Percentiles rank a stretch among this genome's conserved stretches.
Conservation (phyloP, 2,888 invertebrate genomes). For the Brenthis ino region DNA sequence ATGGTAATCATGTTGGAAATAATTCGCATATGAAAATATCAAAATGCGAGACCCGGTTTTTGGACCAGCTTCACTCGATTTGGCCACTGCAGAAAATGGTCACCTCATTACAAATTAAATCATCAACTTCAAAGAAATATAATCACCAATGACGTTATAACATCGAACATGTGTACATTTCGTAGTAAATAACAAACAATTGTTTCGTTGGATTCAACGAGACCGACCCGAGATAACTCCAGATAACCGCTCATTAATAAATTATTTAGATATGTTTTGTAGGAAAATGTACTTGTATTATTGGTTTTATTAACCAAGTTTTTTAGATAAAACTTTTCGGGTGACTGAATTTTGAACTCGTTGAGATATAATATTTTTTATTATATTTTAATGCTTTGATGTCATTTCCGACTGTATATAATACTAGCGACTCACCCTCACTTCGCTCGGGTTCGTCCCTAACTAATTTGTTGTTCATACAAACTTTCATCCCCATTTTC, state of each 20-base stretch:
- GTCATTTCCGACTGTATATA: too few species aligned
- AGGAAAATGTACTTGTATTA: constrained; percentile 7
- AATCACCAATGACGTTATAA: constrained; percentile 26
- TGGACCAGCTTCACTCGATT: neutral
- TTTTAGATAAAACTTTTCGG: constrained; percentile 6
- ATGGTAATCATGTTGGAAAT: neutral
- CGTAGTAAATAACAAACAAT: constrained; percentile 34
- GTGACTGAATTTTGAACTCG: neutral
- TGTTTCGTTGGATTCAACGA: constrained; percentile 18
- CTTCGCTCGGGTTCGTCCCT: too few species aligned
- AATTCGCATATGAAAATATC: neutral
- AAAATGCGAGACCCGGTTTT: too few species aligned
- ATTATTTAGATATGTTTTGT: constrained; percentile 14
- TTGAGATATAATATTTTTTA: neutral
- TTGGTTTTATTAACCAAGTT: constrained; percentile 8
- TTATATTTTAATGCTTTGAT: neutral
- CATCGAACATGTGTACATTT: constrained; percentile 29
- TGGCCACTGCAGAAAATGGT: neutral
- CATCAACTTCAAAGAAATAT: constrained; percentile 32
- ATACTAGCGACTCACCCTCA: too few species aligned
- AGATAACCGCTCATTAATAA: constrained; percentile 27
- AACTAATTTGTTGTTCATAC: too few species aligned
- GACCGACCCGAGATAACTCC: constrained; percentile 30
- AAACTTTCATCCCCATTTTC: too few species aligned
- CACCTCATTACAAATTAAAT: constrained; percentile 16